A percentile compares a stretch with the other conserved stretches of the same genome.
Evolutionary conservation across 2,888 invertebrate genomes (phyloP).

Genomic region (Tenthredo scrophulariae): DNA sequence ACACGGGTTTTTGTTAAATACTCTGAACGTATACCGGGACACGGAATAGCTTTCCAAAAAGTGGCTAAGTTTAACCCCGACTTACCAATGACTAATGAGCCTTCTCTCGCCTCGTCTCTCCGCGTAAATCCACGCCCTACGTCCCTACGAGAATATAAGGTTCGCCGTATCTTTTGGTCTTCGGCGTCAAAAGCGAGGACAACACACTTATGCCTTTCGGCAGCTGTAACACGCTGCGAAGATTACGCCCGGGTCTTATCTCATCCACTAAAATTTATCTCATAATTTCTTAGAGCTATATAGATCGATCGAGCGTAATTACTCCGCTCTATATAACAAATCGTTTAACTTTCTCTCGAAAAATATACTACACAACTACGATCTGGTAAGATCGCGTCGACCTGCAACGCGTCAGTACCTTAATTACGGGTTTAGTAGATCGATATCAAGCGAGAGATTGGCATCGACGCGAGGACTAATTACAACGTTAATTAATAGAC

Average conservation of each 20-base stretch:
- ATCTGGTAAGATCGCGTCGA: constrained; percentile 7
- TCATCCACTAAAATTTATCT: constrained; percentile 58
- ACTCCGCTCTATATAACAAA: constrained; percentile 51
- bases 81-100: constrained; percentile 55
- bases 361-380: background rate
- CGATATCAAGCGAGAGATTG: constrained; percentile 15
- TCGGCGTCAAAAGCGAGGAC: background rate
- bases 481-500: constrained; percentile 30
- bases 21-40: constrained; percentile 6
- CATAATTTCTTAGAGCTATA: constrained; percentile 26
- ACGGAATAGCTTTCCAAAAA: constrained; percentile 55
- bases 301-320: background rate
- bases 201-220: background rate
- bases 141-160: background rate
- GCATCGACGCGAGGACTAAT: constrained; percentile 24
- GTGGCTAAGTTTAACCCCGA: constrained; percentile 53
- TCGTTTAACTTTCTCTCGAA: constrained; percentile 38
- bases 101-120: constrained; percentile 48
- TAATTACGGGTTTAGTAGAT: constrained; percentile 26
- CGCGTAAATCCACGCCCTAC: constrained; percentile 50
- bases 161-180: background rate
- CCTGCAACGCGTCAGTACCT: background rate
- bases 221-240: background rate
- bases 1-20: constrained; percentile 35
- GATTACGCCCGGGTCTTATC: constrained; percentile 21